Evolutionary conservation across 2,888 invertebrate genomes (phyloP).

Genomic region (Meteorus colon): DNA sequence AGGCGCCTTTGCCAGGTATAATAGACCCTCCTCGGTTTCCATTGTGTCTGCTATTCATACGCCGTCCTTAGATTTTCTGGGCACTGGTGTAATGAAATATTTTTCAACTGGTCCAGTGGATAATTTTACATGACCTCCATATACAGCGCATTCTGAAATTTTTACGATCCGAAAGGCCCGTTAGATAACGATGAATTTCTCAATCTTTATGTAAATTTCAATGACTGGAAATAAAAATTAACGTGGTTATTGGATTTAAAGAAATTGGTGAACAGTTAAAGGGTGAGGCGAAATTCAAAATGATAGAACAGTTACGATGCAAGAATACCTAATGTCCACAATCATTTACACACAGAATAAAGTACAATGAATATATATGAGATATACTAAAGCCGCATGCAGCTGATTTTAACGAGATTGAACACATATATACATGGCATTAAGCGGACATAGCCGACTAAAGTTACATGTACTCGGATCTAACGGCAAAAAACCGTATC

Average conservation of each 20-base stretch:
- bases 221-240: neutral
- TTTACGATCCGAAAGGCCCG: neutral
- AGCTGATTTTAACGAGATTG: neutral
- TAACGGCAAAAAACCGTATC: constrained; percentile 52
- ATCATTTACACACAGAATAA: neutral
- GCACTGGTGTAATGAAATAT: neutral
- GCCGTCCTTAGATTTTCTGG: constrained; percentile 9
- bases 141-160: neutral
- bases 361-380: neutral
- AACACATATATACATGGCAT: neutral
- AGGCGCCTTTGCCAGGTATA: neutral
- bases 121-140: neutral
- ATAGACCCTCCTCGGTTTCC: neutral
- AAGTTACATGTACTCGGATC: constrained; percentile 33
- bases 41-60: constrained; percentile 11
- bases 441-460: constrained; percentile 41
- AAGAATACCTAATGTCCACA: neutral
- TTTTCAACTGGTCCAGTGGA: neutral
- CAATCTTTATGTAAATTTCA: neutral
- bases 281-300: neutral
- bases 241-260: neutral
- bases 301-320: neutral
- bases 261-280: neutral
- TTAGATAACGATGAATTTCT: neutral
- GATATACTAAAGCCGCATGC: neutral